These are phyloP conservation scores for Strigamia maritima DNA, from an alignment of 2,888 invertebrate species.

Conservation along the genomic window DNA sequence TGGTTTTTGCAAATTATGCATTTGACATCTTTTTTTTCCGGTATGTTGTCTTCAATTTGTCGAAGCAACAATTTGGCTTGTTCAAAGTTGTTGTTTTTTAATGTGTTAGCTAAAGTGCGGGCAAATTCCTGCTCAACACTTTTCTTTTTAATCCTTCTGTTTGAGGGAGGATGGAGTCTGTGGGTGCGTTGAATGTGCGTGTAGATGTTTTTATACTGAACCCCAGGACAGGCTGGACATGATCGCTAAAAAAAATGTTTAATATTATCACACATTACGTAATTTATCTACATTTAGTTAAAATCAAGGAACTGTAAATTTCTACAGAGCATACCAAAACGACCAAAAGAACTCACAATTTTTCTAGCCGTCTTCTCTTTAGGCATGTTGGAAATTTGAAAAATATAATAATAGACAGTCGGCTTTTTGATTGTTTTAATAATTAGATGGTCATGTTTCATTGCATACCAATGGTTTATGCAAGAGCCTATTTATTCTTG, in stretches of 20 bases:
- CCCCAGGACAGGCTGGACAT: neutral
- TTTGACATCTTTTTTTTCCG: neutral
- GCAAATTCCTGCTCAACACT: neutral
- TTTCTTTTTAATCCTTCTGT: neutral
- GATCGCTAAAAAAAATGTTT: neutral
- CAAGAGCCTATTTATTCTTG: too few species aligned
- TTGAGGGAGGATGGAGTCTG: neutral
- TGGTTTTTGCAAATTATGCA: neutral
- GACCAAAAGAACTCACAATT: neutral
- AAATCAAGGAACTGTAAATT: neutral
- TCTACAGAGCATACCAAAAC: neutral
- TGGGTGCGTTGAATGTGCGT: neutral
- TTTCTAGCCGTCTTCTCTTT: neutral
- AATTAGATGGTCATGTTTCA: too few species aligned
- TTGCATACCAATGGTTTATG: too few species aligned
- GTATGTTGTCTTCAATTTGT: neutral
- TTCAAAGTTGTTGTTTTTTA: neutral
- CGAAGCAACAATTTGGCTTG: neutral
- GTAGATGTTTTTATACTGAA: neutral
- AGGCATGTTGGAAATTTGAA: neutral
- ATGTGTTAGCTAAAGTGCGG: neutral
- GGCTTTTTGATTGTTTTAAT: neutral
- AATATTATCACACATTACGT: too few species aligned
- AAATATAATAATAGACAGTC: neutral
- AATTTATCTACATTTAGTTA: too few species aligned